These are phyloP conservation scores for Centrocercus urophasianus DNA, from an alignment of 2,113 vertebrate species.

Conservation along the genomic window DNA sequence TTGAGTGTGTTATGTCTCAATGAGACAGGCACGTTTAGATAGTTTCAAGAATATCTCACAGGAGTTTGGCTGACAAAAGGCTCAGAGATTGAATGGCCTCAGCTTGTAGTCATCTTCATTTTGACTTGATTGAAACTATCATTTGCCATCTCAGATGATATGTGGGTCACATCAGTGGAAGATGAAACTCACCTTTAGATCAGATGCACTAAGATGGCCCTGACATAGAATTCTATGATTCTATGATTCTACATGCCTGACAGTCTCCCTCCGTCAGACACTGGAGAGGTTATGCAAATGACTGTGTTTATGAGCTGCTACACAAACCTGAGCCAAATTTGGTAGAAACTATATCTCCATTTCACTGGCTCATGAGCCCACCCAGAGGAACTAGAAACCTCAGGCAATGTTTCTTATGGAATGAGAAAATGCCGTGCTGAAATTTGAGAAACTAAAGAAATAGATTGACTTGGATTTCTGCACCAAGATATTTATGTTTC, in stretches of 20 bases:
- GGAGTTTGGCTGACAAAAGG: neutral
- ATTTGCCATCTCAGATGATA: neutral
- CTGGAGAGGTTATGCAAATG: conserved; percentile 46
- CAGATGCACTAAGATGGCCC: neutral
- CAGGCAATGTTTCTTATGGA: conserved; percentile 1
- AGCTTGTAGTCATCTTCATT: neutral
- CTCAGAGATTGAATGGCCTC: neutral
- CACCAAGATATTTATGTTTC: conserved; percentile 24
- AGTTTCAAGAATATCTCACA: conserved; percentile 3
- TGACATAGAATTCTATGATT: neutral
- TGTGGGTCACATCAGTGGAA: neutral
- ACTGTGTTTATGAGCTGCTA: conserved; percentile 37
- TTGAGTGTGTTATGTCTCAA: neutral
- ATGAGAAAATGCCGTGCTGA: conserved; percentile 10
- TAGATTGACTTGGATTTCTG: neutral
- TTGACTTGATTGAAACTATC: conserved; percentile 19
- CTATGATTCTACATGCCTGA: neutral
- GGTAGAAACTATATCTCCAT: neutral
- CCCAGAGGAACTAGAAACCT: conserved; percentile 36
- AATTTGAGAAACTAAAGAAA: conserved; percentile 4
- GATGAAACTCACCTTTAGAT: conserved; percentile 9
- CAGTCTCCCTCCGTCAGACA: neutral
- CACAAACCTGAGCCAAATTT: conserved; percentile 6
- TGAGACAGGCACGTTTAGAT: conserved; percentile 9
- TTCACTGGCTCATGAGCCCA: conserved; percentile 16